These are phyloP conservation scores for Acrocephalus kingi DNA, from an alignment of 2,113 vertebrate species.

Conservation along the genomic window DNA sequence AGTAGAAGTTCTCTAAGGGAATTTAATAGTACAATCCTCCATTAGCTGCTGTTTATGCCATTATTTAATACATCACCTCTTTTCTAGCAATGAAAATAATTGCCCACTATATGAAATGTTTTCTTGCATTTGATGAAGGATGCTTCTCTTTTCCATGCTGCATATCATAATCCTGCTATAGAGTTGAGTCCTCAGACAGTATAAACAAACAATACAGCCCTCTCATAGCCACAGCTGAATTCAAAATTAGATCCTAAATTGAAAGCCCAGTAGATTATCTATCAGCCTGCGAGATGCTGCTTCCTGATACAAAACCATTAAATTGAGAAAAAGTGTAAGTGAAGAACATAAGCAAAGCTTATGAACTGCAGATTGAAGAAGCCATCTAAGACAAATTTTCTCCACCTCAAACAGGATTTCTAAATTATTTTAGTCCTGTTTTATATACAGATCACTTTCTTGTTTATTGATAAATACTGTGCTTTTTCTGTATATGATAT, in stretches of 20 bases:
- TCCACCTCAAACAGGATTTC: neutral
- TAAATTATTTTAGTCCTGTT: neutral
- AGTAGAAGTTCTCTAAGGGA: neutral
- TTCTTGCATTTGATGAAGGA: neutral
- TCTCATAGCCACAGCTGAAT: neutral
- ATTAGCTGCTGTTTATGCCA: neutral
- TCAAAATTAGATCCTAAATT: neutral
- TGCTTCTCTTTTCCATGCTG: neutral
- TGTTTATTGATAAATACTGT: neutral
- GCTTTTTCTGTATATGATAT: neutral
- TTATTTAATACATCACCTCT: neutral
- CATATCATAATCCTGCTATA: neutral
- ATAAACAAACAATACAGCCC: neutral
- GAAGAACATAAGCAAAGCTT: neutral
- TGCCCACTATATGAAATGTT: neutral
- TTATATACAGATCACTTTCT: neutral
- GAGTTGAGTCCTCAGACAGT: neutral
- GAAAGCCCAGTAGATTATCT: neutral
- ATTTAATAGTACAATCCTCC: neutral
- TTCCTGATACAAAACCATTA: neutral
- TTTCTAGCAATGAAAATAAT: neutral
- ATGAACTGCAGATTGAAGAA: neutral
- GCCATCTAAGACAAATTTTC: neutral
- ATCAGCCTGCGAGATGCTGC: neutral
- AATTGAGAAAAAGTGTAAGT: neutral